These are phyloP conservation scores for Pterobdella sp. DNA, from an alignment of 2,888 invertebrate genomes.

Conservation along the genomic window DNA sequence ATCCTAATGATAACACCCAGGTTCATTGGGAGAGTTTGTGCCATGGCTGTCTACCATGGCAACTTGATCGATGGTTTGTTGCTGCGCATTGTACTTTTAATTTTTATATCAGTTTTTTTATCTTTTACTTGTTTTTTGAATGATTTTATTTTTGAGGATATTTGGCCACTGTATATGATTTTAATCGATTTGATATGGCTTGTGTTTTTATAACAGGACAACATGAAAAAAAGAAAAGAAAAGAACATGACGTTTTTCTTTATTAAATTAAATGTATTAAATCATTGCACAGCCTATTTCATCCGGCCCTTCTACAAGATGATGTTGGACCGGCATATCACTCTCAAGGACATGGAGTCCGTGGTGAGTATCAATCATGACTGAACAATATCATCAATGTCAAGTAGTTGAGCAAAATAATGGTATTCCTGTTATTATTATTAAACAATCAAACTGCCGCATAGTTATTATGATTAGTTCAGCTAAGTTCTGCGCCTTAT, in stretches of 20 bases:
- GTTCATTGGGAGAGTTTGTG: slow-evolving; percentile 61
- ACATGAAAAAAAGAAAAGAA: no score
- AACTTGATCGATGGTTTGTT: slow-evolving; percentile 80
- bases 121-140: background rate
- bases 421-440: no score
- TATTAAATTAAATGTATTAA: no score
- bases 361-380: slow-evolving; percentile 56
- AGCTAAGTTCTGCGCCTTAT: no score
- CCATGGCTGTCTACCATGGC: slow-evolving; percentile 98
- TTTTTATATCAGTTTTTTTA: no score
- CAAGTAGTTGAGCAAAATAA: no score
- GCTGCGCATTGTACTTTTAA: background rate
- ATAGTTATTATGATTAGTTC: no score
- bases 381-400: no score
- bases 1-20: slow-evolving; percentile 1
- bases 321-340: slow-evolving; percentile 91
- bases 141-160: background rate
- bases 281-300: slow-evolving; percentile 76
- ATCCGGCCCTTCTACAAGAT: slow-evolving; percentile 99
- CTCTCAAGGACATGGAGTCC: slow-evolving; percentile 94
- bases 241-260: no score
- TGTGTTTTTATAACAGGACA: no score
- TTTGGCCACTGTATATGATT: background rate
- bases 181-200: no score
- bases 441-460: no score